These are phyloP conservation scores for Botrylloides violaceus DNA, from an alignment of 23 tunicate genomes.

Conservation along the genomic window DNA sequence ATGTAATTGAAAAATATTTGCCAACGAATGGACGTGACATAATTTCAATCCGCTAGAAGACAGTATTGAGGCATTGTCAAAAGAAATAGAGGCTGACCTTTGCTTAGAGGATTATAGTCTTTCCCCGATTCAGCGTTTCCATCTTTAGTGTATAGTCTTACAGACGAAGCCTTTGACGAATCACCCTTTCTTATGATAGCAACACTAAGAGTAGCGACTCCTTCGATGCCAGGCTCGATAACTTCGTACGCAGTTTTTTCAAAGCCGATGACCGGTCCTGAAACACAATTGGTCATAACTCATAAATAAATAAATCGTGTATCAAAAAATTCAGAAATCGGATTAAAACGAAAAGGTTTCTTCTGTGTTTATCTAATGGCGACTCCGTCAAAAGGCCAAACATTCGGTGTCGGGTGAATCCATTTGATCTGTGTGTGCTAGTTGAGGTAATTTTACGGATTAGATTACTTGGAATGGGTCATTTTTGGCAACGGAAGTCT, in stretches of 20 bases:
- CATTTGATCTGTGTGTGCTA: background rate
- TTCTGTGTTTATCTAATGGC: background rate
- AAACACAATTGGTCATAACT: background rate
- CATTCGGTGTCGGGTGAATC: background rate
- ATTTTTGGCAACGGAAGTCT: no score
- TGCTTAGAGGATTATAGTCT: constrained; percentile 91
- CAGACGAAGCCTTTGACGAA: constrained; percentile 37
- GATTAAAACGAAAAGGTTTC: background rate
- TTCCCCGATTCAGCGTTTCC: constrained; percentile 92
- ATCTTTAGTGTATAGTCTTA: constrained; percentile 86
- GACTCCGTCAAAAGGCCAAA: background rate
- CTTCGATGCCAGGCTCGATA: constrained; percentile 73
- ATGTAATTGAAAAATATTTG: no score
- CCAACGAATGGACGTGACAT: no score
- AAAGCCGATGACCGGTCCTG: constrained; percentile 79
- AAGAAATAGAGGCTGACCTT: constrained; percentile 30
- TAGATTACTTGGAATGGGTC: background rate
- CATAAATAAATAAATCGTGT: background rate
- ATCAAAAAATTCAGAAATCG: background rate
- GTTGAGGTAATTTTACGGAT: background rate
- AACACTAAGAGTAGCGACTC: constrained; percentile 49
- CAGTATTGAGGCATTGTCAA: no score
- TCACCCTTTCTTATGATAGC: constrained; percentile 79
- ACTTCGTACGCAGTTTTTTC: constrained; percentile 80
- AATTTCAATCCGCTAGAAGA: no score